A percentile compares a stretch with the other conserved stretches of the same genome.
phyloP scores from a whole-genome alignment of 1,140 invertebrate species.

The Sycobia sp. region DNA sequence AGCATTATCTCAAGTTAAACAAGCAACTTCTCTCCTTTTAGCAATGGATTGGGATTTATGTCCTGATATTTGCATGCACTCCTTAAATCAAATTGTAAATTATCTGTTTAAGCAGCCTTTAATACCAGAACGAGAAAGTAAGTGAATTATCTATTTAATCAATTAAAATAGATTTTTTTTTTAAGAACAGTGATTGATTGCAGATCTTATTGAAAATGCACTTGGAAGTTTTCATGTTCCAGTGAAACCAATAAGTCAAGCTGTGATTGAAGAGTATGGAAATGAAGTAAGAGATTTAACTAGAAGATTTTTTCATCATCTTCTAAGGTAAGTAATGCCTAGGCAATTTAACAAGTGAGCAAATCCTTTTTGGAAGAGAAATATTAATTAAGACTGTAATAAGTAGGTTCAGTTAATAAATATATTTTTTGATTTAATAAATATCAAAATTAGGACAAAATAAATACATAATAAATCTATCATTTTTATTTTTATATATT shows the following conservation, averaged over 20 bases:
- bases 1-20: conserved; percentile 67
- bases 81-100: conserved; percentile 74
- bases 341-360: too few relatives aligned
- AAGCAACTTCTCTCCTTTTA: conserved; percentile 72
- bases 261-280: conserved; percentile 73
- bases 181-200: conserved; percentile 31
- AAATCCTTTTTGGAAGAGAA: too few relatives aligned
- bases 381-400: too few relatives aligned
- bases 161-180: conserved; percentile 16
- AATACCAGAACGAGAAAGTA: conserved; percentile 69
- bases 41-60: conserved; percentile 76
- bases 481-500: conserved; percentile 6
- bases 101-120: conserved; percentile 71
- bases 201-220: conserved; percentile 71
- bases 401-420: too few relatives aligned
- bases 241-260: conserved; percentile 67
- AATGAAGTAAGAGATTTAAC: conserved; percentile 77
- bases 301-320: conserved; percentile 77
- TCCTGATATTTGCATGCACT: conserved; percentile 70
- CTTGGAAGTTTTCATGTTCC: conserved; percentile 75
- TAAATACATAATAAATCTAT: neutral
- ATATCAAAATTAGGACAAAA: too few relatives aligned
- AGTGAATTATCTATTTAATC: conserved; percentile 18
- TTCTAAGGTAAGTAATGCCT: conserved; percentile 69
- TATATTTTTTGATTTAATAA: too few relatives aligned